A percentile compares a stretch with the other conserved stretches of the same genome.
phyloP scores from a whole-genome alignment of 2,113 vertebrate species.

The Furnarius figulus region DNA sequence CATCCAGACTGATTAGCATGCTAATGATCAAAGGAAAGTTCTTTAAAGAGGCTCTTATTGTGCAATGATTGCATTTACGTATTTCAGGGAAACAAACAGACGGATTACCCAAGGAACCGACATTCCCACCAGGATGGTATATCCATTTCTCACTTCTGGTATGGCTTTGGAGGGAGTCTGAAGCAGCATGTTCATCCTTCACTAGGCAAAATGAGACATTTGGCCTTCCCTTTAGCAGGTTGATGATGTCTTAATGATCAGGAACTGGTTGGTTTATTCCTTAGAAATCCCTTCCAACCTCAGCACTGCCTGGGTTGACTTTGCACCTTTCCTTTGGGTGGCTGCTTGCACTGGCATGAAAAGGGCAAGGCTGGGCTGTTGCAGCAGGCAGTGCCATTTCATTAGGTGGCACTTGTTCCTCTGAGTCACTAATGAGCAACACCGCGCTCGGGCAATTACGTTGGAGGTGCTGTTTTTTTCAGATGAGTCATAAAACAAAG shows the following conservation, averaged over 20 bases:
- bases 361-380: constrained; percentile 15
- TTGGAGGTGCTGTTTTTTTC: constrained; percentile 39
- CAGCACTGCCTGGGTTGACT: not conserved
- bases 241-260: fast-evolving
- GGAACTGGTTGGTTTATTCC: not conserved
- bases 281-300: not conserved
- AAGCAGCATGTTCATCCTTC: not conserved
- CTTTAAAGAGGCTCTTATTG: constrained; percentile 20
- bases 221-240: not conserved
- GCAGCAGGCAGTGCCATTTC: not conserved
- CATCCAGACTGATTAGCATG: constrained; percentile 48
- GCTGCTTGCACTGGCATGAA: not conserved
- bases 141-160: not conserved
- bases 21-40: constrained; percentile 45
- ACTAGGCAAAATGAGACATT: not conserved
- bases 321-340: not conserved
- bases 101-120: not conserved
- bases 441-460: constrained; percentile 30
- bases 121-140: not conserved
- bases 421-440: constrained; percentile 39
- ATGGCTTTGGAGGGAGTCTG: not conserved
- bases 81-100: constrained; percentile 41
- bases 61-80: constrained; percentile 46
- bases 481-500: constrained; percentile 60
- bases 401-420: constrained; percentile 35